Percentiles rank a stretch among this genome's conserved stretches.
Conservation (phyloP, 1,140 invertebrate species). For the Choristoneura fumiferana region DNA sequence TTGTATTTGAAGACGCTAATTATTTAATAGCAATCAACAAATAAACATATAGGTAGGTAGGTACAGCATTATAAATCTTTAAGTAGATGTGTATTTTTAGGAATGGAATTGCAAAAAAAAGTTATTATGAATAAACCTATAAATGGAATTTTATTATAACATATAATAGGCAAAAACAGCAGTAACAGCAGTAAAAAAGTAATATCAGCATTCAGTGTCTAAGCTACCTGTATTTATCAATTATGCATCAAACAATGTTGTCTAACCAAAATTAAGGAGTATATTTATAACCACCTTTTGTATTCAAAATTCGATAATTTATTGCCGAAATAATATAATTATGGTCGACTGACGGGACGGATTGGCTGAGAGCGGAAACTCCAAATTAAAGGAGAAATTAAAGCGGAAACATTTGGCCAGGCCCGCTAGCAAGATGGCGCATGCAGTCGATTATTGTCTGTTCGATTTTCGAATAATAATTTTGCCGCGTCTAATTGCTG, state of each 20-base stretch:
- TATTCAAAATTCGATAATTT: conserved; percentile 77
- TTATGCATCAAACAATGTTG: conserved; percentile 25
- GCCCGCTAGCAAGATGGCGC: conserved; percentile 76
- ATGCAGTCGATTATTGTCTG: conserved; percentile 40
- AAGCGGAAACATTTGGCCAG: conserved; percentile 77
- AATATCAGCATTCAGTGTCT: not conserved
- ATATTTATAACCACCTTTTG: conserved; percentile 54
- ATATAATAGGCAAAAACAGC: too few relatives aligned
- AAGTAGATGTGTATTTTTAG: too few relatives aligned
- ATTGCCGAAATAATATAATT: conserved; percentile 78
- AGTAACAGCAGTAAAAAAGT: too few relatives aligned
- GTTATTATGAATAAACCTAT: too few relatives aligned
- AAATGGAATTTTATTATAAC: too few relatives aligned
- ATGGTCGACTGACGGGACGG: conserved; percentile 66
- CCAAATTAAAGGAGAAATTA: conserved; percentile 77
- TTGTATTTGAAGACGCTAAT: too few relatives aligned
- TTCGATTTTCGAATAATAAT: conserved; percentile 69
- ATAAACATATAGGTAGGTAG: too few relatives aligned
- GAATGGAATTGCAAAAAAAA: too few relatives aligned
- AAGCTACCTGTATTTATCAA: conserved; percentile 20
- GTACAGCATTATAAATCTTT: too few relatives aligned
- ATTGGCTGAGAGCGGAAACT: conserved; percentile 71
- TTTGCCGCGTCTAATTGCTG: conserved; percentile 55
- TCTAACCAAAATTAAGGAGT: conserved; percentile 51
- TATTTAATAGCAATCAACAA: too few relatives aligned